Percentiles rank a stretch among this genome's conserved stretches.
phyloP scores from a whole-genome alignment of 1,140 invertebrate species.

The Drosophila equinoxialis region DNA sequence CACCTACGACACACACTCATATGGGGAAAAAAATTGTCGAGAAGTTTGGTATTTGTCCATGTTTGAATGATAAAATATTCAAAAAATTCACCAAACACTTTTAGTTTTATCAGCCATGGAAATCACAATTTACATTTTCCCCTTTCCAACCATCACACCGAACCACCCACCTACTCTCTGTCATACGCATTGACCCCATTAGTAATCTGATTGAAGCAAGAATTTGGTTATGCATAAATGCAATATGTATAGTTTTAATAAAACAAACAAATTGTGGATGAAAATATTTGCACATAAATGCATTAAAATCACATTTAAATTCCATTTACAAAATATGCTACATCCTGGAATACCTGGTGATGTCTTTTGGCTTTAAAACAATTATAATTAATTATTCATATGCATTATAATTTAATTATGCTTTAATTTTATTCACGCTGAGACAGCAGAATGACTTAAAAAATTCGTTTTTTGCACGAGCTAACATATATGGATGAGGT shows the following conservation, averaged over 20 bases:
- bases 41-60: not conserved
- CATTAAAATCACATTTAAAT: slow-evolving; percentile 56
- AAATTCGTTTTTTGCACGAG: not conserved
- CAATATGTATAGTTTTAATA: not conserved
- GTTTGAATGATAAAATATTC: not conserved
- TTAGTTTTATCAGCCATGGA: not conserved
- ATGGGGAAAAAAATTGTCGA: not conserved
- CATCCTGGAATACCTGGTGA: not conserved
- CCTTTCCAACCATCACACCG: not conserved
- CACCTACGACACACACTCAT: not conserved
- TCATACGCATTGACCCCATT: not conserved
- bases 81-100: not conserved
- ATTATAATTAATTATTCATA: slow-evolving; percentile 50
- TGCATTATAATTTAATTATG: slow-evolving; percentile 52
- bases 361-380: slow-evolving; percentile 12
- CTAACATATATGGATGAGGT: not conserved
- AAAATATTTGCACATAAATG: slow-evolving; percentile 29
- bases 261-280: not conserved
- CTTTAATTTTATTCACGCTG: not conserved
- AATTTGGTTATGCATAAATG: slow-evolving; percentile 45
- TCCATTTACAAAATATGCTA: slow-evolving; percentile 26
- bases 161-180: not conserved
- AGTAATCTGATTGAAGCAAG: not conserved
- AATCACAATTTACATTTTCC: not conserved
- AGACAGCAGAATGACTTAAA: not conserved